These are phyloP conservation scores for Drosophila mimetica DNA, from an alignment of 2,888 invertebrate genomes.

Conservation along the genomic window DNA sequence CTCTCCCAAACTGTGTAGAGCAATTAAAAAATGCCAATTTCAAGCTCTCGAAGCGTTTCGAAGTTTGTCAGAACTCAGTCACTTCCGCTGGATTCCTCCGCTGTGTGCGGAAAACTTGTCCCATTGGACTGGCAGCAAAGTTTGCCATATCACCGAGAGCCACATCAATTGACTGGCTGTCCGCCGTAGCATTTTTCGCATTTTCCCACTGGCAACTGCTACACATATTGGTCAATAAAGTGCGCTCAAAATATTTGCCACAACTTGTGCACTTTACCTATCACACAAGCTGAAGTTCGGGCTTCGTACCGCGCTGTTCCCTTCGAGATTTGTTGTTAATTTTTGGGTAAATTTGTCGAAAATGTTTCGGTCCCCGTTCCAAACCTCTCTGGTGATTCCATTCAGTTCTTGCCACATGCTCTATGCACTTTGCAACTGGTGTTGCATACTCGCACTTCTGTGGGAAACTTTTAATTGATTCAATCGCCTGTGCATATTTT, in stretches of 20 bases:
- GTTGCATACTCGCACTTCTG: slow-evolving; percentile 39
- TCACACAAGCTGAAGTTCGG: slow-evolving; percentile 42
- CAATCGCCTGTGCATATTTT: slow-evolving; percentile 62
- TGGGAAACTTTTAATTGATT: slow-evolving; percentile 69
- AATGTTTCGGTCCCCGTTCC: slow-evolving; percentile 3
- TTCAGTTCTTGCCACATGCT: slow-evolving; percentile 12
- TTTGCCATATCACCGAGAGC: slow-evolving; percentile 30
- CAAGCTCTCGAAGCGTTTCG: slow-evolving; percentile 13
- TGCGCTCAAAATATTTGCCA: slow-evolving; percentile 64
- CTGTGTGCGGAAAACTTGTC: slow-evolving; percentile 21
- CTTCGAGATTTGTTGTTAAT: slow-evolving; percentile 32
- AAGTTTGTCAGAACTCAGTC: slow-evolving; percentile 27
- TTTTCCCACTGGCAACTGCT: slow-evolving; percentile 22
- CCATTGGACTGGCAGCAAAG: slow-evolving; percentile 11
- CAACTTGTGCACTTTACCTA: slow-evolving; percentile 62
- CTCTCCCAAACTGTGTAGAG: slow-evolving; percentile 6
- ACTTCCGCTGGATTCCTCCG: slow-evolving; percentile 5
- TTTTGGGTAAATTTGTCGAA: slow-evolving; percentile 35
- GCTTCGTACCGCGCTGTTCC: background rate
- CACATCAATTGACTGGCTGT: slow-evolving; percentile 27
- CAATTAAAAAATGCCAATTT: slow-evolving; percentile 36
- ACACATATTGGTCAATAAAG: slow-evolving; percentile 72
- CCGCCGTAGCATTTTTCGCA: slow-evolving; percentile 2
- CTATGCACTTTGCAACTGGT: slow-evolving; percentile 12
- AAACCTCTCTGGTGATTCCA: background rate